Percentiles rank a stretch among this genome's conserved stretches.
These are phyloP conservation scores for Adineta ricciae DNA, from an alignment of 2,888 invertebrate genomes.

Conservation along the genomic window DNA sequence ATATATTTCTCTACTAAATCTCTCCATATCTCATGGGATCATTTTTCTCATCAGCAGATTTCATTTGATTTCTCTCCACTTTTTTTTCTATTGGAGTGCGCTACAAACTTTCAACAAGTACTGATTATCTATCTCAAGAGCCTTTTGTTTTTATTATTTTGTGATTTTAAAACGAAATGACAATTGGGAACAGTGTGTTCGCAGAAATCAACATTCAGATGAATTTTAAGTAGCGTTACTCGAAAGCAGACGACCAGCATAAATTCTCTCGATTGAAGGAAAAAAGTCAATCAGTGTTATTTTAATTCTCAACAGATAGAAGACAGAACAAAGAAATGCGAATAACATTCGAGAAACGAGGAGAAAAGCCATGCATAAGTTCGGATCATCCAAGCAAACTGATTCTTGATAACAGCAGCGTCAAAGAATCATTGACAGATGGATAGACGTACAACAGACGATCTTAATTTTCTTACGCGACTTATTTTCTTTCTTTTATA, in stretches of 20 bases:
- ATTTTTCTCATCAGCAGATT: not conserved
- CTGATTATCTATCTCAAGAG: not conserved
- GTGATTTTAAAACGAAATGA: not conserved
- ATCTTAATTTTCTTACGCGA: not conserved
- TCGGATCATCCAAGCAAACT: not conserved
- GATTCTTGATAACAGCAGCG: not conserved
- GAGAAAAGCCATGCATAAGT: not conserved
- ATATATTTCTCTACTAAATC: not conserved
- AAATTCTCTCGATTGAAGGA: not conserved
- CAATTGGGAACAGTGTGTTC: not conserved
- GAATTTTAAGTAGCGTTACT: not conserved
- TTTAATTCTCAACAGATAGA: not conserved
- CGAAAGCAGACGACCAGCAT: not conserved
- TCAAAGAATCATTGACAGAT: conserved; percentile 4
- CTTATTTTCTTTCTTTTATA: not conserved
- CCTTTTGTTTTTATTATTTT: not conserved
- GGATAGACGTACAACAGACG: not conserved
- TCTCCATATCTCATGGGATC: not conserved
- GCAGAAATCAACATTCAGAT: not conserved
- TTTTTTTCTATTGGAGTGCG: too few relatives aligned
- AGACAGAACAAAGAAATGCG: not conserved
- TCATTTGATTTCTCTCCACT: not conserved
- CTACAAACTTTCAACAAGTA: not conserved
- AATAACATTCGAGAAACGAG: not conserved
- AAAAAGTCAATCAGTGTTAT: not conserved